Conservation (phyloP, 2,888 invertebrate species). For the Sthenelais limicola region DNA sequence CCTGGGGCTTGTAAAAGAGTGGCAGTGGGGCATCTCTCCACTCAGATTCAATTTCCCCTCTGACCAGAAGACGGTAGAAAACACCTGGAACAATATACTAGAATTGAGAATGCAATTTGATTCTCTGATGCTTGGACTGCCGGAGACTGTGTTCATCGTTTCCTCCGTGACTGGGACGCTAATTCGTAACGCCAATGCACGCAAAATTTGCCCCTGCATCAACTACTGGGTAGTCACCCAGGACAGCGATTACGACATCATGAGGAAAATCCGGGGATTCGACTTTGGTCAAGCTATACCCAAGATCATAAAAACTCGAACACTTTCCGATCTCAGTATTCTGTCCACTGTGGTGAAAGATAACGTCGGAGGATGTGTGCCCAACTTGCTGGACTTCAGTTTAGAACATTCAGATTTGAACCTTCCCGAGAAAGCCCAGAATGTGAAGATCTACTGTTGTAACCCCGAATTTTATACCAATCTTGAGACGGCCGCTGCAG, state of each 20-base stretch:
- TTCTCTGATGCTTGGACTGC: neutral
- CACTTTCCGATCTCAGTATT: too few relatives aligned
- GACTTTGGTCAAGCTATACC: too few relatives aligned
- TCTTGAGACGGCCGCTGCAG: too few relatives aligned
- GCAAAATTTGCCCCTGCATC: conserved; percentile 6
- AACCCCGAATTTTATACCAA: too few relatives aligned
- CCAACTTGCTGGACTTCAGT: conserved; percentile 5
- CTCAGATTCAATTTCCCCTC: conserved; percentile 11
- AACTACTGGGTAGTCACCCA: conserved; percentile 6
- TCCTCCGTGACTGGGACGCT: conserved; percentile 6
- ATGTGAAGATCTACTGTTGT: too few relatives aligned
- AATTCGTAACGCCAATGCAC: neutral
- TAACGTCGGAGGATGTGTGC: conserved; percentile 29
- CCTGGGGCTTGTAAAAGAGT: too few relatives aligned
- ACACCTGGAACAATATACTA: conserved; percentile 1
- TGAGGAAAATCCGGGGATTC: too few relatives aligned
- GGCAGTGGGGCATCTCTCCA: conserved; percentile 2
- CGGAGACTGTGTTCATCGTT: conserved; percentile 17
- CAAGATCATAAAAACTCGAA: too few relatives aligned
- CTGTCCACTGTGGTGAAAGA: conserved; percentile 23
- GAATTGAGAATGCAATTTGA: neutral
- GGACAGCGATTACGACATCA: too few relatives aligned
- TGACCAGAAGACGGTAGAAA: neutral
- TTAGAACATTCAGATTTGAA: too few relatives aligned
- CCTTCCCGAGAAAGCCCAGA: too few relatives aligned